These are phyloP conservation scores for Protobothrops flavoviridis DNA, from an alignment of 2,113 vertebrate genomes.

Conservation along the genomic window DNA sequence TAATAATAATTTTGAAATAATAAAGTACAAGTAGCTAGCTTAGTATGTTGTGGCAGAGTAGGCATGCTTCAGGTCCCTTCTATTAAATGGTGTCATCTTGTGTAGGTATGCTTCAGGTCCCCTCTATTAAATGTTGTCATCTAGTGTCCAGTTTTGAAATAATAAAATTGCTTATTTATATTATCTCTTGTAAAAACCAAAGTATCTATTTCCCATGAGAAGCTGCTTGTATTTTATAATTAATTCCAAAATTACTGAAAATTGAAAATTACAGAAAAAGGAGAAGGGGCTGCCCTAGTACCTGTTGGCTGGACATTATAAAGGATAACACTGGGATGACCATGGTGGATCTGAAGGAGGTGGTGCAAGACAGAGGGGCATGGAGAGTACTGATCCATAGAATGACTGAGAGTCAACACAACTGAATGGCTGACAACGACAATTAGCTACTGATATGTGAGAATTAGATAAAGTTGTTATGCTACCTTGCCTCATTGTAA, in stretches of 20 bases:
- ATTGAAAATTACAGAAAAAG: not conserved
- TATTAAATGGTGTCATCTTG: not conserved
- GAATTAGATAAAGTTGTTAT: conserved; percentile 14
- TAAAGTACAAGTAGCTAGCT: not conserved
- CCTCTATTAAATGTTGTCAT: not conserved
- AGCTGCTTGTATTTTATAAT: not conserved
- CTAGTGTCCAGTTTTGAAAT: not conserved
- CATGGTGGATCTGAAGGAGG: too few relatives aligned
- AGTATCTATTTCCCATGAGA: not conserved
- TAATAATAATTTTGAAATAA: too few relatives aligned
- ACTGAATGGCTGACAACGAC: too few relatives aligned
- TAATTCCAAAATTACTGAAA: not conserved
- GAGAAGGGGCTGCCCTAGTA: not conserved
- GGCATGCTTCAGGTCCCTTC: not conserved
- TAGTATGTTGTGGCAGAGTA: not conserved
- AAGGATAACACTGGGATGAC: too few relatives aligned
- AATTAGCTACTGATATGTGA: not conserved
- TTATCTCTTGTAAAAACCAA: not conserved
- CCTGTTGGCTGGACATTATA: too few relatives aligned
- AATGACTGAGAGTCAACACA: too few relatives aligned
- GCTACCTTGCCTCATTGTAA: conserved; percentile 9
- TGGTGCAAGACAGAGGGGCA: too few relatives aligned
- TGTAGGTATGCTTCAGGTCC: not conserved
- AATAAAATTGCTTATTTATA: not conserved
- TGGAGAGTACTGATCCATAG: too few relatives aligned